These are phyloP conservation scores for Corythoichthys haematopterus DNA, from an alignment of 2,113 vertebrate genomes.

Conservation along the genomic window DNA sequence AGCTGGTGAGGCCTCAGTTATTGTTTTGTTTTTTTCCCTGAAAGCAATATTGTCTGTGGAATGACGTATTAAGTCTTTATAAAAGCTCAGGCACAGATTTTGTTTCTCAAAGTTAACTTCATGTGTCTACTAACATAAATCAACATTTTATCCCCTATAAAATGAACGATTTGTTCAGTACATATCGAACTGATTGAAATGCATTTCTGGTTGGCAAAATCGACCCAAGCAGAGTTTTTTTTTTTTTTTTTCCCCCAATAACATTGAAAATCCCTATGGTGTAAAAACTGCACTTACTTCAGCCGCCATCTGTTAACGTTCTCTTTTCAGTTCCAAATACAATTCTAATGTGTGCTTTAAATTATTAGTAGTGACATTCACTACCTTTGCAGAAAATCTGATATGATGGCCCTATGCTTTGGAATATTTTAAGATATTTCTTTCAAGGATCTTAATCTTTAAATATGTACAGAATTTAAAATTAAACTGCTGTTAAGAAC, in stretches of 20 bases:
- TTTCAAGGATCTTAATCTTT: neutral
- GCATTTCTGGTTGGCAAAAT: conserved; percentile 15
- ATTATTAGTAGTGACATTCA: neutral
- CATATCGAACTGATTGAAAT: conserved; percentile 29
- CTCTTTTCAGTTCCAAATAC: conserved; percentile 6
- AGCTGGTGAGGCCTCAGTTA: conserved; percentile 50
- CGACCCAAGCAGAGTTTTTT: conserved; percentile 8
- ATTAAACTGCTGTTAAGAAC: neutral
- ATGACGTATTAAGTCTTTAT: conserved; percentile 35
- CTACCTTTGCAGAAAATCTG: conserved; percentile 2
- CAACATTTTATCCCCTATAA: neutral
- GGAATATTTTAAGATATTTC: neutral
- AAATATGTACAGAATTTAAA: neutral
- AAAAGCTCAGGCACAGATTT: conserved; percentile 46
- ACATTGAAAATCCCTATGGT: conserved; percentile 8
- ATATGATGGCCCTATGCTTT: neutral
- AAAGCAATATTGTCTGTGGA: conserved; percentile 54
- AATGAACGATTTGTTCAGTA: neutral
- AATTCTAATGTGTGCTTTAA: conserved; percentile 8
- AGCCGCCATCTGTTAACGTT: conserved; percentile 21
- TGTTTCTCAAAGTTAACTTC: neutral
- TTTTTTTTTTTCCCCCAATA: conserved; percentile 13
- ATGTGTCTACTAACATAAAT: neutral
- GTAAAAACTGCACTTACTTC: neutral
- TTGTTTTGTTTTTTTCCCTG: conserved; percentile 22